Base-by-base conservation (phyloP, 35 echinoderm and acorn worm genomes). In the Apostichopus parvimensis region DNA sequence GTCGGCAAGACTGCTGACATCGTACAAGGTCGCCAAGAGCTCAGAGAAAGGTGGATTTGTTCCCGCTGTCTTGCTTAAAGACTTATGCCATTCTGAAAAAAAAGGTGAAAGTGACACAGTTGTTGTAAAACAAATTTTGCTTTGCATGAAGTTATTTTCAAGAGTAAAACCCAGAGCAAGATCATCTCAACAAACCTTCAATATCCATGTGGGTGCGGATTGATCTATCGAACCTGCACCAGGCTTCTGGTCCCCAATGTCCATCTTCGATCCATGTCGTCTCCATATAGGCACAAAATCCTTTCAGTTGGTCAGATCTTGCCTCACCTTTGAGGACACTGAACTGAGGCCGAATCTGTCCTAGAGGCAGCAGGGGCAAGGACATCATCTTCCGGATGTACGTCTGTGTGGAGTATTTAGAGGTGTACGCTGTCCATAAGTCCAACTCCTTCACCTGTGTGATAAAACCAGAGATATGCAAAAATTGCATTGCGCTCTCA, bases 131-230 rank as follows among this genome's bases (percentile, higher is more conserved):
- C 3, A 68, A 68, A 14, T 14, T 14, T 13, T 4, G 10, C 17
- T 10, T 13, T 68, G 4, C 2, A 68, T 9, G 2, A 18, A 68
- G 18, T 68, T 1, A 18, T 14, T 18, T 68, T 11, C 2, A 68
- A 11, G 5, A 14, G 18, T 14, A 68, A 68, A 68, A 68, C 64
- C 3, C 64, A 68, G 64, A 68, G 1, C 3, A 9, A 68, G 64
- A 8, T 10, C 11, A 68, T 68, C 12, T 56, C 59, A 22, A 59
- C 55, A 87, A 71, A 61, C 90, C 90, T 61, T 91, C 77, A 58
- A 78, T 45, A 79, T 91, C 77, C 9, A 81, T 91, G 56, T 91
- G 79, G 4, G 90, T 91, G 26, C 90, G 25, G 45, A 91, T 78
- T 3, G 24, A 15, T 23, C 56, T 14, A 22, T 56, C 57, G 20